Percentiles rank a stretch among this genome's conserved stretches.
phyloP scores from a whole-genome alignment of 2,797 vertebrate genomes.

The Mus spretus region DNA sequence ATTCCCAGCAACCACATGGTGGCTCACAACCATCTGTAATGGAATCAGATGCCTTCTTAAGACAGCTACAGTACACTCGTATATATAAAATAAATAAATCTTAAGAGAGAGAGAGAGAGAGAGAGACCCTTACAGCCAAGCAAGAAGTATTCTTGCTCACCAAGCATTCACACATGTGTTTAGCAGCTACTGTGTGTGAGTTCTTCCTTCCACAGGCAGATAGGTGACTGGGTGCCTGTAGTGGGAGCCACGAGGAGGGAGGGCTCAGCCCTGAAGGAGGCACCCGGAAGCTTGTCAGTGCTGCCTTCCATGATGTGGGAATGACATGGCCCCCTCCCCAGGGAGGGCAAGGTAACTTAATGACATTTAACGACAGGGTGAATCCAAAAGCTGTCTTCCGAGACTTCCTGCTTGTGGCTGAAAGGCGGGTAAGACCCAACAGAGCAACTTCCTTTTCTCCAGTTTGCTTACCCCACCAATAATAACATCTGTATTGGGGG shows the following conservation, averaged over 20 bases:
- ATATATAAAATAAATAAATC: too few relatives aligned
- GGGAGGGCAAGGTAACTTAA: not conserved
- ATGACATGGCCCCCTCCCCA: not conserved
- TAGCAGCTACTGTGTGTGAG: not conserved
- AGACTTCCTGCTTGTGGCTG: conserved; percentile 47
- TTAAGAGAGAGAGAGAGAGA: not conserved
- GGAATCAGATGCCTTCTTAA: too few relatives aligned
- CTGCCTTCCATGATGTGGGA: not conserved
- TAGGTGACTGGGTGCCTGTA: not conserved
- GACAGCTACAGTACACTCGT: too few relatives aligned
- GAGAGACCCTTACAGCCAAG: not conserved
- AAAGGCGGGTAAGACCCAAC: not conserved
- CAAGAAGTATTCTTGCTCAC: not conserved
- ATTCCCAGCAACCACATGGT: too few relatives aligned
- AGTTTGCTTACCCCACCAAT: not conserved
- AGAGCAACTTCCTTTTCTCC: conserved; percentile 8
- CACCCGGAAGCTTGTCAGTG: not conserved
- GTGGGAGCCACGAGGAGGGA: not conserved
- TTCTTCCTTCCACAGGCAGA: not conserved
- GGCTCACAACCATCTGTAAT: too few relatives aligned
- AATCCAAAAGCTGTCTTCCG: conserved; percentile 4
- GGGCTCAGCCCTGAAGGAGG: not conserved
- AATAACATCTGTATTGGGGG: not conserved
- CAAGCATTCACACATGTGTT: not conserved
- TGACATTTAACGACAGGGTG: not conserved